phyloP scores from a whole-genome alignment of 2,797 vertebrate species.

The Chloroceryle amazona region DNA sequence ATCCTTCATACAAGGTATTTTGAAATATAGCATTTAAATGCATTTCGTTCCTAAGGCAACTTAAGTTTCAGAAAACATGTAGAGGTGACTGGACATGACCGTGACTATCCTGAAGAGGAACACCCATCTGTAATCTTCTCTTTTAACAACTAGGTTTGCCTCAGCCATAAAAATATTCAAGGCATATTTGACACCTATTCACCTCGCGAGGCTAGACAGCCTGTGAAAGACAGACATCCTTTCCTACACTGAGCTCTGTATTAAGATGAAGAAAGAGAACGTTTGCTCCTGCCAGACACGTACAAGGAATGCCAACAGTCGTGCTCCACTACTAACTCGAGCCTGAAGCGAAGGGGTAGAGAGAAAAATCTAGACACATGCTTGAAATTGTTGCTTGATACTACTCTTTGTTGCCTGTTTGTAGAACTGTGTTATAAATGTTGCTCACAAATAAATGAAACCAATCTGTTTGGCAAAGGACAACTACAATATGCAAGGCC shows the following conservation, averaged over 20 bases:
- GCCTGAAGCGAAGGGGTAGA: background rate
- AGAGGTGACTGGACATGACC: background rate
- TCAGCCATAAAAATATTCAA: background rate
- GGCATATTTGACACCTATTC: background rate
- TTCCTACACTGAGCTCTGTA: background rate
- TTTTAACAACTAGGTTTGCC: background rate
- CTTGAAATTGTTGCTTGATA: background rate
- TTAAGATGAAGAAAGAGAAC: background rate
- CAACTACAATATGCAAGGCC: background rate
- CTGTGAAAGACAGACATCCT: background rate
- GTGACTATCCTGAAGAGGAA: background rate
- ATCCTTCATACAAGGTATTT: conserved; percentile 17
- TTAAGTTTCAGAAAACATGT: background rate
- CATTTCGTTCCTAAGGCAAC: background rate
- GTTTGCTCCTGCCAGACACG: background rate
- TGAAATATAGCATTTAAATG: background rate
- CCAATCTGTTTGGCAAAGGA: background rate
- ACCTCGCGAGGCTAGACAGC: background rate
- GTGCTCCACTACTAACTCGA: background rate
- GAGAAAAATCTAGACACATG: background rate
- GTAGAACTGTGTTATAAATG: background rate
- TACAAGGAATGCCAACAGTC: background rate
- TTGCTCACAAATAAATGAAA: background rate
- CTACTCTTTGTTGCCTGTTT: background rate
- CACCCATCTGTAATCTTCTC: background rate